A percentile compares a stretch with the other conserved stretches of the same genome.
phyloP scores from a whole-genome alignment of 2,797 vertebrate species.

The Poeciliopsis gracilis region DNA sequence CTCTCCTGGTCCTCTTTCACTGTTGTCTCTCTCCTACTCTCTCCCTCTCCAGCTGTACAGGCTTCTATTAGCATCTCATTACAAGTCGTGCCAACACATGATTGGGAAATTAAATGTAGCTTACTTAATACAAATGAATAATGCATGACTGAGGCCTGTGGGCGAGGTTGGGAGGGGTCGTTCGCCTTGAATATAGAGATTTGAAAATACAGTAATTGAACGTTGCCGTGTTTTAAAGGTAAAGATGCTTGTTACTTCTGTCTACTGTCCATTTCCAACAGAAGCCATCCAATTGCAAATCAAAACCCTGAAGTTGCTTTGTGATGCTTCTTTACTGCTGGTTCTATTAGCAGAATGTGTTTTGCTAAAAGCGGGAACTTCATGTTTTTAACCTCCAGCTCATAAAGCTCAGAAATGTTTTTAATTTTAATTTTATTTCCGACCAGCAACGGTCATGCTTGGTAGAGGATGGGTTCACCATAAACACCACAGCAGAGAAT shows the following conservation, averaged over 20 bases:
- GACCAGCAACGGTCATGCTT: not conserved
- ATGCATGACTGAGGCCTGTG: constrained; percentile 56
- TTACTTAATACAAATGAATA: constrained; percentile 74
- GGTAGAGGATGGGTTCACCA: not conserved
- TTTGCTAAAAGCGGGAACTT: not conserved
- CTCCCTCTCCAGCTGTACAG: constrained; percentile 16
- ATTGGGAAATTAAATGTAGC: constrained; percentile 77
- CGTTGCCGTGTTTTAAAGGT: not conserved
- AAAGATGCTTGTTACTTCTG: not conserved
- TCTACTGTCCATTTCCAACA: not conserved
- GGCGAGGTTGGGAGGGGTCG: not conserved
- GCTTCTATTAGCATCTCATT: constrained; percentile 77
- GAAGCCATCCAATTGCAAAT: not conserved
- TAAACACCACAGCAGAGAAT: not conserved
- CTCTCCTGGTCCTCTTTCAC: not conserved
- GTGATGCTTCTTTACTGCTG: not conserved
- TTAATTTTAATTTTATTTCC: not conserved
- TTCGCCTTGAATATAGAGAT: constrained; percentile 8
- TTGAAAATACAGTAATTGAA: not conserved
- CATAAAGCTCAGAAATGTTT: not conserved
- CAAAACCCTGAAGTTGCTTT: not conserved
- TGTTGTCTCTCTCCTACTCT: not conserved
- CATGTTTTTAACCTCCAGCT: not conserved
- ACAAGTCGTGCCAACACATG: constrained; percentile 67
- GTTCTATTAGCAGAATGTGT: not conserved